Base-by-base conservation (phyloP, 2,888 invertebrate species). In the Nephrocerus scutellatus region DNA sequence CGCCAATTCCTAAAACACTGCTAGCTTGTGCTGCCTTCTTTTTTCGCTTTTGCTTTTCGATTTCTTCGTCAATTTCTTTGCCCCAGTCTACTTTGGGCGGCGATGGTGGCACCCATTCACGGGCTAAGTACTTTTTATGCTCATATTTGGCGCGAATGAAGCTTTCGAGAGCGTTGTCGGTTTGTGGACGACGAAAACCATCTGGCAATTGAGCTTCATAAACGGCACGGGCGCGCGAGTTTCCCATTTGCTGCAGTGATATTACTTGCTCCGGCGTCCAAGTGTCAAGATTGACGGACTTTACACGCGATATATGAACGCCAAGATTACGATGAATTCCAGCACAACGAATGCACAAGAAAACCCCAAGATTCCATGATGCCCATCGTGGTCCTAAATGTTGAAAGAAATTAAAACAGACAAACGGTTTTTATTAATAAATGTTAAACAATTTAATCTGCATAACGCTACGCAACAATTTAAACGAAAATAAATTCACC, bases 121-220 rank as follows among this genome's bases (percentile, higher is more conserved):
- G 81, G n/a, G 96, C 96, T 57, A 96, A 89, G 68, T 95, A 98
- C 66, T 96, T 95, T 72, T 95, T 97, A 63, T 91, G 88, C 69
- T 99, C 98, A 66, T 99, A 99, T 71, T 98, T 98, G 46, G 93
- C 90, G 48, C 97, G 78, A 55, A 98, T 92, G 70, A 98, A 99
- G 37, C 85, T 83, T 66, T 98, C 98, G 29, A 99, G 73, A 10
- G 88, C 84, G 35, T 89, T 82, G 66, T 95, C 95, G 46, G 84
- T 89, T 68, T 93, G 96, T 3, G 98, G 97, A 49, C 98, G 79
- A 23, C 96, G 77, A 70, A 93, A 96, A 54, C 86, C 87, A 61
- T 97, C 95, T 0, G 95, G 95, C 26, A 97, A 70, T 66, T 93
- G 93, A 2, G 96, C 96, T 70, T 97, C 97, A 67, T 96, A 97